phyloP scores from a whole-genome alignment of 2,113 vertebrate genomes.

The Oxyura jamaicensis region DNA sequence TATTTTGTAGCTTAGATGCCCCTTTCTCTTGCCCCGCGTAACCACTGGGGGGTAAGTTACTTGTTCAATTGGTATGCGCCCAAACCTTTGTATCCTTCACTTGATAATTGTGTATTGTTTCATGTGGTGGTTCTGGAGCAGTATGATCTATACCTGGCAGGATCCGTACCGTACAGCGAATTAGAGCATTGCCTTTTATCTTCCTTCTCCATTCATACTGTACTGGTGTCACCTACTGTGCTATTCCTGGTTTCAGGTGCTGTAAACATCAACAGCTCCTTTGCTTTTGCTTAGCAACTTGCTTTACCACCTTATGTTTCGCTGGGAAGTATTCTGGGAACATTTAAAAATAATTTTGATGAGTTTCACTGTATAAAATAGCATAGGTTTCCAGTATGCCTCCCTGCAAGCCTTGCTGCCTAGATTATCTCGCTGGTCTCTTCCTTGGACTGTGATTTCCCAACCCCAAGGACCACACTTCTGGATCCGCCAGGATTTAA shows the following conservation, averaged over 20 bases:
- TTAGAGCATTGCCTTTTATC: background rate
- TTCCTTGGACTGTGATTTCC: background rate
- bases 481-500: background rate
- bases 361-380: background rate
- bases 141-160: background rate
- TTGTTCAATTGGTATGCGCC: background rate
- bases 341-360: background rate
- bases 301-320: background rate
- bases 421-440: background rate
- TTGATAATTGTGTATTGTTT: background rate
- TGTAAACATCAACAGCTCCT: background rate
- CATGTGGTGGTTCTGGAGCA: background rate
- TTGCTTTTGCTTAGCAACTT: background rate
- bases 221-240: background rate
- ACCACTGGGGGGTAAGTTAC: background rate
- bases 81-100: background rate
- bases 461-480: background rate
- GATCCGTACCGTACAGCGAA: background rate
- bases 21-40: background rate
- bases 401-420: background rate
- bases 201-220: background rate
- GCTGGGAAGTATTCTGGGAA: background rate
- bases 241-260: background rate
- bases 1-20: background rate
- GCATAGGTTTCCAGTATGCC: background rate